phyloP scores from a whole-genome alignment of 2,888 invertebrate genomes.

The Eilema caniola region DNA sequence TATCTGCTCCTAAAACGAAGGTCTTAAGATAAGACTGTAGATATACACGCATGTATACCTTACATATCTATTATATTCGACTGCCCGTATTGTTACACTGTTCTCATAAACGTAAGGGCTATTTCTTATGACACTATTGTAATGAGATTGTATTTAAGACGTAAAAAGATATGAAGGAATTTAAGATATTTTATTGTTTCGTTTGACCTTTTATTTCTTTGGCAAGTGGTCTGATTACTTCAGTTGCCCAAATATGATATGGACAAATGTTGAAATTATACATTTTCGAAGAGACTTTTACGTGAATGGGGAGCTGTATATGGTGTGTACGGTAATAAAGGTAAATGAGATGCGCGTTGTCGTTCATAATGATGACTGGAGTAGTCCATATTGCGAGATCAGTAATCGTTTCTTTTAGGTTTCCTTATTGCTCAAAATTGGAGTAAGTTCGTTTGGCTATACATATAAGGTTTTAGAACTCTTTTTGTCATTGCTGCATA shows the following conservation, averaged over 20 bases:
- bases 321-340: constrained; percentile 31
- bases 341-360: constrained; percentile 17
- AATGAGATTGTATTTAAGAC: constrained; percentile 58
- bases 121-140: constrained; percentile 73
- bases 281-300: constrained; percentile 20
- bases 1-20: constrained; percentile 47
- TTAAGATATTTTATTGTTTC: constrained; percentile 40
- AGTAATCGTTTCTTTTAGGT: not conserved
- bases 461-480: no score
- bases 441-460: not conserved
- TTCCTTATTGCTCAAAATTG: not conserved
- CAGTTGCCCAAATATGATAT: constrained; percentile 22
- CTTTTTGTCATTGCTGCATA: no score
- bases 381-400: not conserved
- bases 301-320: constrained; percentile 29
- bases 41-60: constrained; percentile 49
- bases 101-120: constrained; percentile 75
- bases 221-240: constrained; percentile 26
- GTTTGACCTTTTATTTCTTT: constrained; percentile 37
- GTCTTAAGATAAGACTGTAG: constrained; percentile 47
- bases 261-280: constrained; percentile 23
- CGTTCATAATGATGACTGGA: constrained; percentile 7
- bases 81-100: constrained; percentile 65
- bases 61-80: constrained; percentile 65
- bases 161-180: constrained; percentile 50